Base-by-base conservation (phyloP, 1,140 invertebrate species). In the Cherax quadricarinatus region DNA sequence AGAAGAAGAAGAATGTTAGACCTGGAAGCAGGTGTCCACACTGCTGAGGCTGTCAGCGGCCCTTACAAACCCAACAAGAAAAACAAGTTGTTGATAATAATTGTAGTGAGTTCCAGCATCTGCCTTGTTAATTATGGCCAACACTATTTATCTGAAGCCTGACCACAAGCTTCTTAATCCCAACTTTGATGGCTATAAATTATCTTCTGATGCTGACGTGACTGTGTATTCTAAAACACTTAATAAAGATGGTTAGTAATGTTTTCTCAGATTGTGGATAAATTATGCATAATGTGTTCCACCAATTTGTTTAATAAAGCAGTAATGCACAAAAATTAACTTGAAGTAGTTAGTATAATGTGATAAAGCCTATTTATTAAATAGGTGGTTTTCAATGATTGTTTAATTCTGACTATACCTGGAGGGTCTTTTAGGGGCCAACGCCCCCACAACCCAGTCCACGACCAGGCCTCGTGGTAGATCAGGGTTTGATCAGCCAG, bases 101-200 rank as follows among this genome's bases (percentile, higher is more conserved):
- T n/a, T n/a, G n/a, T n/a, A n/a, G n/a, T n/a, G n/a, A n/a, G n/a
- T n/a, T n/a, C n/a, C 57, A n/a, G n/a, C n/a, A n/a, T n/a, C n/a
- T n/a, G n/a, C n/a, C n/a, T n/a, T 73, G 70, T 49, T 66, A 1
- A 14, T 85, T n/a, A 66, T 70, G 60, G 30, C 66, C 60, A 70
- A 66, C 10, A 73, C 75, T 30, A 53, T 88, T 51, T 18, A 75
- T 2, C 81, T 89, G 7, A 89, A 83, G 24, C 88, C 81, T 16
- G 49, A 89, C 4, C 81, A 41, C 9, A 73, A 89, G 14, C 80
- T 89, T 1, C 49, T 89, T 4, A 83, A 89, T 57, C 80, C 81
- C 30, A 73, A 89, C 41, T 89, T 89, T 73, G 88, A 89, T 70
- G 88, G 88, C n/a, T 89, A 89, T 60, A 89, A 89, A 48, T 16